Percentiles rank a stretch among this genome's conserved stretches.
phyloP scores from a whole-genome alignment of 92 coral and sea anemone species.

The Heteractis magnifica region DNA sequence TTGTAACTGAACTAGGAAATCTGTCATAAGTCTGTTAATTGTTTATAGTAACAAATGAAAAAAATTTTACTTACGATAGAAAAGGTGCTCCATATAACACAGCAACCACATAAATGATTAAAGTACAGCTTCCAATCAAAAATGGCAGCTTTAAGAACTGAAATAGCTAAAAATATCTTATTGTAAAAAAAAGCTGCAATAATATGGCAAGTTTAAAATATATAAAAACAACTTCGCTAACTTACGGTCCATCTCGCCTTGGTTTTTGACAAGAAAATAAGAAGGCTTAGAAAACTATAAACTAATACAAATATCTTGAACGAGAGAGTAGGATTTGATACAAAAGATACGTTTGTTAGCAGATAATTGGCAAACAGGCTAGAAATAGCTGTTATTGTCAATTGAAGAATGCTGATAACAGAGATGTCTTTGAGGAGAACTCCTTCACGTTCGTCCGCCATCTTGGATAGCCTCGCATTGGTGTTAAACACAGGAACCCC shows the following conservation, averaged over 20 bases:
- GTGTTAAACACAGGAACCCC: constrained; percentile 29
- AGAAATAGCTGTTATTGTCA: constrained; percentile 40
- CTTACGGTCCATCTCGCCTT: constrained; percentile 42
- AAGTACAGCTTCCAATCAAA: constrained; percentile 28
- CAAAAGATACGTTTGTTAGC: constrained; percentile 31
- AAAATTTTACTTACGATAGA: constrained; percentile 50
- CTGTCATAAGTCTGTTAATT: too few relatives aligned
- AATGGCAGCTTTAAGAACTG: constrained; percentile 54
- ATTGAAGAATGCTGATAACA: constrained; percentile 45
- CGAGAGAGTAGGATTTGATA: constrained; percentile 38
- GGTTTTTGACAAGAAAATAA: constrained; percentile 37
- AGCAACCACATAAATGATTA: constrained; percentile 69
- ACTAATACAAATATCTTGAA: constrained; percentile 46
- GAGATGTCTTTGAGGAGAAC: constrained; percentile 28
- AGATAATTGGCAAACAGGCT: constrained; percentile 57
- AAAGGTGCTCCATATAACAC: constrained; percentile 89
- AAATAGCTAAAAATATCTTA: constrained; percentile 21
- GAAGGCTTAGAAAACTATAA: constrained; percentile 21
- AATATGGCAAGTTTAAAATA: too few relatives aligned
- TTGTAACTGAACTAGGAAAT: too few relatives aligned
- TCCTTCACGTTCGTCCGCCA: constrained; percentile 42
- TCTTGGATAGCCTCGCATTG: constrained; percentile 32
- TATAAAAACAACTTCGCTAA: background rate
- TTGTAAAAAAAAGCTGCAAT: background rate
- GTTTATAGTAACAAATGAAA: too few relatives aligned